phyloP scores from a whole-genome alignment of 2,888 invertebrate species.

The Exephanes ischioxanthus region DNA sequence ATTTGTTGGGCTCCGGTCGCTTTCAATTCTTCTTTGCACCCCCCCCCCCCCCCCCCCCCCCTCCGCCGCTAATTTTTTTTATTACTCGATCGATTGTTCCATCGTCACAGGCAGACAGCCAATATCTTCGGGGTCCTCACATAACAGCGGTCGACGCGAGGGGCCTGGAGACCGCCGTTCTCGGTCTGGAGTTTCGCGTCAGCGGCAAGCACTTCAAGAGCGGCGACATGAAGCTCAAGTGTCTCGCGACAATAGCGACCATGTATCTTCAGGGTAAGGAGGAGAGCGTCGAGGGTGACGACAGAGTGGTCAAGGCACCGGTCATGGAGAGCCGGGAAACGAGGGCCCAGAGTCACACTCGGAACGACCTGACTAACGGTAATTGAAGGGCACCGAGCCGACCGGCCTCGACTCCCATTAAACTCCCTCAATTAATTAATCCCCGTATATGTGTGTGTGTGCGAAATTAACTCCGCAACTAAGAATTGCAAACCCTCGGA shows the following conservation, averaged over 20 bases:
- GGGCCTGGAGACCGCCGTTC: slow-evolving; percentile 90
- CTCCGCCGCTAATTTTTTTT: too few species aligned
- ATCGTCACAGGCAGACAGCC: slow-evolving; percentile 72
- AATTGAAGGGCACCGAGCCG: slow-evolving; percentile 56
- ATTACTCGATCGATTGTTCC: neutral
- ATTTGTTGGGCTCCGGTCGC: neutral
- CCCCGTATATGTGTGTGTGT: neutral
- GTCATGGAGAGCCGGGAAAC: slow-evolving; percentile 81
- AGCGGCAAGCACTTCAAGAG: slow-evolving; percentile 92
- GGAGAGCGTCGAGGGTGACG: slow-evolving; percentile 92
- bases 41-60: too few species aligned
- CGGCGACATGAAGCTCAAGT: slow-evolving; percentile 95
- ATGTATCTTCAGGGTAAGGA: slow-evolving; percentile 95
- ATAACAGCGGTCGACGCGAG: slow-evolving; percentile 85
- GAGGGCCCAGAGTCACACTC: slow-evolving; percentile 80
- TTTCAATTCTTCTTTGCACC: neutral
- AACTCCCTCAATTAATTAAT: slow-evolving; percentile 53
- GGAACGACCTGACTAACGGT: slow-evolving; percentile 73
- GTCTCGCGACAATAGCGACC: slow-evolving; percentile 94
- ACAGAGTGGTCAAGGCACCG: slow-evolving; percentile 83
- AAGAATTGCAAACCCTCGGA: slow-evolving; percentile 18
- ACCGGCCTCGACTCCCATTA: slow-evolving; percentile 22
- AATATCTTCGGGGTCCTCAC: slow-evolving; percentile 83
- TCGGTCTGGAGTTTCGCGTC: slow-evolving; percentile 93
- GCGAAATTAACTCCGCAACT: slow-evolving; percentile 24